phyloP scores from a whole-genome alignment of 2,113 vertebrate genomes.

The Panurus biarmicus region DNA sequence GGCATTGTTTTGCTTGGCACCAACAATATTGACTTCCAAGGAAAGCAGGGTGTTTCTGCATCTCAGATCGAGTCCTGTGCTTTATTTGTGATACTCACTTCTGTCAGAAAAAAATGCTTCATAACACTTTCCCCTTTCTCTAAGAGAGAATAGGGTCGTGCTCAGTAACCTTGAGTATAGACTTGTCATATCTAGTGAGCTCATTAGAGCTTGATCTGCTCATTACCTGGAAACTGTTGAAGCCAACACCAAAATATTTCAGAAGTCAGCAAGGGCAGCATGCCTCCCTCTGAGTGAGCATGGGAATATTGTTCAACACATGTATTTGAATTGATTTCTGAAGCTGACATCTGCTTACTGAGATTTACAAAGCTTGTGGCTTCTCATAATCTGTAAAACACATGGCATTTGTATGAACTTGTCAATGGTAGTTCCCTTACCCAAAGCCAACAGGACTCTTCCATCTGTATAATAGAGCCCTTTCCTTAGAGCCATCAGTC shows the following conservation, averaged over 20 bases:
- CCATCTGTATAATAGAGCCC: neutral
- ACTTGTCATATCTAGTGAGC: neutral
- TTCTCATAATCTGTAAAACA: neutral
- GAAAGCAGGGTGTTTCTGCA: neutral
- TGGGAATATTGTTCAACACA: neutral
- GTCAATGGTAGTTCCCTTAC: neutral
- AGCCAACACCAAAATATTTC: neutral
- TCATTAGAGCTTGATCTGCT: slow-evolving; percentile 28
- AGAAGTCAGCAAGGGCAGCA: neutral
- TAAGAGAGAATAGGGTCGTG: neutral
- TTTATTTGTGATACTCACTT: neutral
- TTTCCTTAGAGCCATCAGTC: neutral
- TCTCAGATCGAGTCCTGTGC: neutral
- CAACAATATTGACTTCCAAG: neutral
- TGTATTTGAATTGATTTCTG: neutral
- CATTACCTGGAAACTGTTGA: slow-evolving; percentile 1
- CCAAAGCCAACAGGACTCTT: neutral
- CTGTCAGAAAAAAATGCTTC: neutral
- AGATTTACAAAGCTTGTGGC: neutral
- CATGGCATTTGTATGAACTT: neutral
- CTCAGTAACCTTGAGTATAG: neutral
- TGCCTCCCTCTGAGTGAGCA: neutral
- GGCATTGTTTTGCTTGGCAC: neutral
- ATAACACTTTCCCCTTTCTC: neutral
- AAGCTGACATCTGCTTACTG: neutral